A percentile compares a stretch with the other conserved stretches of the same genome.
These are phyloP conservation scores for Poliocrania exsul DNA, from an alignment of 2,797 vertebrate genomes.

Conservation along the genomic window DNA sequence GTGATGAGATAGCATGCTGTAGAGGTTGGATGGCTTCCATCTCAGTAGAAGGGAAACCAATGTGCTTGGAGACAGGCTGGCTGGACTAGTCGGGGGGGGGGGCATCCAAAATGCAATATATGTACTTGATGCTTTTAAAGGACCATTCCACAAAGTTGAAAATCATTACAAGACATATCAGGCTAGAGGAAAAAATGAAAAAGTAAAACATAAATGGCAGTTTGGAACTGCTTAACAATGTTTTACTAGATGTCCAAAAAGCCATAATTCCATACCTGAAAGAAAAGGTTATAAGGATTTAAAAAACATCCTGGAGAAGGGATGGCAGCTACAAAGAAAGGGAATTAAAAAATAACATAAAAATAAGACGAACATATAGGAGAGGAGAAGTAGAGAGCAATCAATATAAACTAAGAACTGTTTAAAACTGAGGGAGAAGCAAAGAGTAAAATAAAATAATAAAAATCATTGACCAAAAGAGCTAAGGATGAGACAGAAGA, in stretches of 20 bases:
- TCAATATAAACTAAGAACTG: background rate
- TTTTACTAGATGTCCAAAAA: conserved; percentile 6
- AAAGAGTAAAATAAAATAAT: background rate
- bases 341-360: background rate
- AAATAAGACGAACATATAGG: background rate
- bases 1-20: background rate
- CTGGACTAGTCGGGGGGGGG: background rate
- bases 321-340: background rate
- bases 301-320: background rate
- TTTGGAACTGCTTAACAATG: background rate
- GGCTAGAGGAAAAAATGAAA: background rate
- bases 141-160: background rate
- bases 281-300: background rate
- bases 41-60: background rate
- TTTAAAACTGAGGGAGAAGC: background rate
- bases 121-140: background rate
- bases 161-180: background rate
- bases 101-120: background rate
- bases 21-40: conserved; percentile 5
- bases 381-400: background rate
- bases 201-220: background rate
- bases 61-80: background rate
- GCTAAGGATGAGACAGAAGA: background rate
- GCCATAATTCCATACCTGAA: background rate
- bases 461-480: background rate